Evolutionary conservation across 53 echinoderm and acorn worm species (phyloP), one percentile per base, ranked within the genome.

Genomic region (Paracentrotus lividus): DNA sequence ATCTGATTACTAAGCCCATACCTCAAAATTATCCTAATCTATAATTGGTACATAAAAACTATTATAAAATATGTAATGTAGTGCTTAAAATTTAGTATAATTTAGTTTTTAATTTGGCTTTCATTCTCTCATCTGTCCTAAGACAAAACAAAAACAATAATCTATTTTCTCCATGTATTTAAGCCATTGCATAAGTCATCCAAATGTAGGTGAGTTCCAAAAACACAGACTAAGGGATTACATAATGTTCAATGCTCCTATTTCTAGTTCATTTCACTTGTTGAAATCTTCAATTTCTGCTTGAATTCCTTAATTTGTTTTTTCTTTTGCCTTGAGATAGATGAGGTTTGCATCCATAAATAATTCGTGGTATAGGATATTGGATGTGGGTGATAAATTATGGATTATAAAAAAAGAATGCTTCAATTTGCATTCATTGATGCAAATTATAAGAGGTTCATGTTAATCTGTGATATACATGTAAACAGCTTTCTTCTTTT

Each of bases 391-490:
- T 76, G 23, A n/a, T 47, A 47, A 24, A 21, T 2, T 9, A 4
- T 81, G 4, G 3, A 47, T 49, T 44, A 47, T n/a, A 24, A 27
- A 81, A 47, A 81, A 81, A 45, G n/a, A 45, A 34, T 81, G 47
- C 47, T 81, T 81, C 9, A 32, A 45, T 81, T 81, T 81, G 47
- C 81, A 81, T 81, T 81, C 9, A 45, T 47, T n/a, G n/a, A 47
- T 8, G 81, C 45, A 24, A 49, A 26, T 81, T 45, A 81, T 81
- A n/a, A 8, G 12, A 47, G 81, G 45, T 49, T n/a, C n/a, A 81
- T 47, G 81, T 81, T 47, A 49, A 27, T 18, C 47, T 2, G 26
- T 81, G 47, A 81, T 72, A 40, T 72, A n/a, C 21, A 72, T 36
- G 36, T 72, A 29, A 36, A 69, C 18, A 72, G 14, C 67, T 12